A percentile compares a stretch with the other conserved stretches of the same genome.
These are phyloP conservation scores for Falco biarmicus DNA, from an alignment of 2,797 vertebrate genomes.

Conservation along the genomic window DNA sequence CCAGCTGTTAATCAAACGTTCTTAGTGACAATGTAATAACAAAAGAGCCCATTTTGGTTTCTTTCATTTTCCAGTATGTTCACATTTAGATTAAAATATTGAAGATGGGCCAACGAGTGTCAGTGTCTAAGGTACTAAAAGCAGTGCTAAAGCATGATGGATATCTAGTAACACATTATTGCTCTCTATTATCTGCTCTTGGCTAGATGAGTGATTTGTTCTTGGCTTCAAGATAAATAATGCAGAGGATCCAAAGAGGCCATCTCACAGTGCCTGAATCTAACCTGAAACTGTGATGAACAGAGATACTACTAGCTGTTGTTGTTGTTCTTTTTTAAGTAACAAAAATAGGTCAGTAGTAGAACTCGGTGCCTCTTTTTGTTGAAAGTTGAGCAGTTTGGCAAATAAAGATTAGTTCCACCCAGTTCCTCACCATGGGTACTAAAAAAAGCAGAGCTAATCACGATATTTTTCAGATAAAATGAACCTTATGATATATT, in stretches of 20 bases:
- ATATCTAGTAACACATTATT: conserved; percentile 32
- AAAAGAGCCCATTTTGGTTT: background rate
- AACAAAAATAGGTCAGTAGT: background rate
- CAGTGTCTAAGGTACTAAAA: conserved; percentile 32
- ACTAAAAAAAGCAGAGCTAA: background rate
- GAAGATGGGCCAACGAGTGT: conserved; percentile 35
- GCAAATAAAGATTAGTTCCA: background rate
- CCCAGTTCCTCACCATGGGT: background rate
- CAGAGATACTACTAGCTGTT: conserved; percentile 27
- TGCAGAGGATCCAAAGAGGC: conserved; percentile 42
- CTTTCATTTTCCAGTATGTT: background rate
- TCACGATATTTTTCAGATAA: background rate
- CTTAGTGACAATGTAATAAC: background rate
- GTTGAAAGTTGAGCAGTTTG: background rate
- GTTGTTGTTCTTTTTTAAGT: conserved; percentile 59
- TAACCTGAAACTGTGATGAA: conserved; percentile 55
- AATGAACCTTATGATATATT: background rate
- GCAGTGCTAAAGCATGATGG: conserved; percentile 38
- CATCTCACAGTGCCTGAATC: conserved; percentile 40
- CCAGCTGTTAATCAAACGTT: background rate
- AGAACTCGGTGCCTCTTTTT: background rate
- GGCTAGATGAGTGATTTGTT: conserved; percentile 52
- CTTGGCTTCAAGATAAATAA: conserved; percentile 56
- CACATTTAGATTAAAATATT: conserved; percentile 16
- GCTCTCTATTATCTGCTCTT: conserved; percentile 51